A percentile compares a stretch with the other conserved stretches of the same genome.
Conservation (phyloP, 2,797 vertebrate genomes). For the Neomorphus geoffroyi region DNA sequence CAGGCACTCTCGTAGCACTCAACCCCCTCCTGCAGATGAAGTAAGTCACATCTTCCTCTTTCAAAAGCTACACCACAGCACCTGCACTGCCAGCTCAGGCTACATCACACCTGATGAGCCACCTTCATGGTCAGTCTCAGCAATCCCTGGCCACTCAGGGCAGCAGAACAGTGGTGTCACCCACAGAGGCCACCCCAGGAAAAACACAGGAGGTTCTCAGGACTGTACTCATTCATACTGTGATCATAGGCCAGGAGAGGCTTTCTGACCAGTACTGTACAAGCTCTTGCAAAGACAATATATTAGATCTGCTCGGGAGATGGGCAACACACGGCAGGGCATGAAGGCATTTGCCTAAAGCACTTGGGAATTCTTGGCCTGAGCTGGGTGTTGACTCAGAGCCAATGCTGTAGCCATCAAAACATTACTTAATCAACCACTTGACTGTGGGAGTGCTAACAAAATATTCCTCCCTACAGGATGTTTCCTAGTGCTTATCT, state of each 20-base stretch:
- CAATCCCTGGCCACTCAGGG: not conserved
- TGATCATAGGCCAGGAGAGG: not conserved
- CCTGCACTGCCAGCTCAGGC: not conserved
- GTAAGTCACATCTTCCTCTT: not conserved
- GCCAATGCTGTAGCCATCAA: not conserved
- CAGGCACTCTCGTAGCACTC: not conserved
- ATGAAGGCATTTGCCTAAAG: not conserved
- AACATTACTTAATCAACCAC: not conserved
- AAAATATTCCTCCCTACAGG: not conserved
- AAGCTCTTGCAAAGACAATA: not conserved
- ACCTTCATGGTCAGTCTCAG: not conserved
- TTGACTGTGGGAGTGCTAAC: not conserved
- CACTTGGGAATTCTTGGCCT: not conserved
- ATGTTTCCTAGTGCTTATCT: slow-evolving; percentile 14
- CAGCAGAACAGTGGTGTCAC: rapidly evolving
- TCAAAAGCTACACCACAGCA: not conserved
- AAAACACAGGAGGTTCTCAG: not conserved
- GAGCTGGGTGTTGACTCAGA: not conserved
- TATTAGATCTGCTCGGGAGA: not conserved
- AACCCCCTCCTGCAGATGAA: not conserved
- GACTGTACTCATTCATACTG: not conserved
- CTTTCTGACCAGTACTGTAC: not conserved
- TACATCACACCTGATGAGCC: not conserved
- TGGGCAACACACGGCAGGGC: not conserved
- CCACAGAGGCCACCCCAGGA: not conserved